Evolutionary conservation across 2,113 vertebrate species (phyloP).

Genomic region (Progne subis): DNA sequence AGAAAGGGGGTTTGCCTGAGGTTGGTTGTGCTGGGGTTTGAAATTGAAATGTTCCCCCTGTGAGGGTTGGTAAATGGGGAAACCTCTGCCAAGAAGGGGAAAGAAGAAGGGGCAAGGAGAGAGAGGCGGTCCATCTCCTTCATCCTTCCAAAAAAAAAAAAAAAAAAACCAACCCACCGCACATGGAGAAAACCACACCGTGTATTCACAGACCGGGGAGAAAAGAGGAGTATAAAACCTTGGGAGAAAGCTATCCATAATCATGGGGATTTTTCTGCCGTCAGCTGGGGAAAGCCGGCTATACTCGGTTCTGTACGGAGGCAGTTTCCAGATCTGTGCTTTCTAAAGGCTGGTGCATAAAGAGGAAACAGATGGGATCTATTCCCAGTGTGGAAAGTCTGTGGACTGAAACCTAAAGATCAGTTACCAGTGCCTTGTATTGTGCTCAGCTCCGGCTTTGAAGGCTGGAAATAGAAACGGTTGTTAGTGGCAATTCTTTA

Average conservation of each 20-base stretch:
- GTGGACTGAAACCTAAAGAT: slow-evolving; percentile 52
- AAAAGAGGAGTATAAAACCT: background rate
- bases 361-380: slow-evolving; percentile 56
- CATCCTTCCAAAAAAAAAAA: background rate
- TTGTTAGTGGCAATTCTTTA: slow-evolving; percentile 62
- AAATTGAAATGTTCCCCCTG: background rate
- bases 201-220: background rate
- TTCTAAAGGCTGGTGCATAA: slow-evolving; percentile 52
- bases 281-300: slow-evolving; percentile 40
- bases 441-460: slow-evolving; percentile 57
- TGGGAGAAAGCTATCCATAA: background rate
- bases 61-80: slow-evolving; percentile 1
- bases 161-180: background rate
- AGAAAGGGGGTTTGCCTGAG: background rate
- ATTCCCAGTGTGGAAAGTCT: slow-evolving; percentile 52
- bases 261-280: background rate
- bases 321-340: slow-evolving; percentile 56
- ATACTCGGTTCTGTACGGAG: background rate
- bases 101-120: background rate
- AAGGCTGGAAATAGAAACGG: slow-evolving; percentile 66
- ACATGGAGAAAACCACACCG: background rate
- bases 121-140: background rate
- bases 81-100: background rate
- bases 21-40: slow-evolving; percentile 6
- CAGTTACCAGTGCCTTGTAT: slow-evolving; percentile 36